Evolutionary conservation across 2,888 invertebrate genomes (phyloP).

Genomic region (Ctena decussata): DNA sequence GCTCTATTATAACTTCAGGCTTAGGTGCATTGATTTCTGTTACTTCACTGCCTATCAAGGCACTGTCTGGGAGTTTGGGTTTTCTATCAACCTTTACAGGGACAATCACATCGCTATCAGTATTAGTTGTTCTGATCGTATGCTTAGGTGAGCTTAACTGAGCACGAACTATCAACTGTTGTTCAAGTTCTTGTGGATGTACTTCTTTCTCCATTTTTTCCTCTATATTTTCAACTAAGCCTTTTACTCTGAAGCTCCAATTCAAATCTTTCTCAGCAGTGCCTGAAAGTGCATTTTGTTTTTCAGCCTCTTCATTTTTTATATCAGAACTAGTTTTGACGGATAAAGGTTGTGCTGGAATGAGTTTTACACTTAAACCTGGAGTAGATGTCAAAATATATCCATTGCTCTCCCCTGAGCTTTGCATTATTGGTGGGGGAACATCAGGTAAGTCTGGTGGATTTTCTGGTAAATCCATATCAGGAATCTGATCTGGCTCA

Average conservation of each 20-base stretch:
- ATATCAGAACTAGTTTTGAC: neutral
- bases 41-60: slow-evolving; percentile 18
- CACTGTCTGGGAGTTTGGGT: slow-evolving; percentile 26
- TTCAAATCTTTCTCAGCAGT: slow-evolving; percentile 24
- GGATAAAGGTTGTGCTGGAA: neutral
- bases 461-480: slow-evolving; percentile 48
- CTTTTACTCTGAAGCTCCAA: slow-evolving; percentile 50
- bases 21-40: slow-evolving; percentile 13
- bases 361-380: neutral
- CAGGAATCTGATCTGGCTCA: slow-evolving; percentile 59
- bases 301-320: neutral
- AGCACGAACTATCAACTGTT: slow-evolving; percentile 41
- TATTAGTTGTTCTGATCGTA: neutral
- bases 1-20: slow-evolving; percentile 28
- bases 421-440: slow-evolving; percentile 46
- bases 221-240: slow-evolving; percentile 7
- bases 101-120: slow-evolving; percentile 36
- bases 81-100: slow-evolving; percentile 60
- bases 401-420: neutral
- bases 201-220: slow-evolving; percentile 38
- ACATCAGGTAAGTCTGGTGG: slow-evolving; percentile 52
- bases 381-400: neutral
- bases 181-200: slow-evolving; percentile 36
- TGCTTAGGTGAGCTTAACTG: neutral
- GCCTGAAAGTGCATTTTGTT: neutral